Base-by-base conservation (phyloP, 1,140 invertebrate species). In the Drosophila carrolli region DNA sequence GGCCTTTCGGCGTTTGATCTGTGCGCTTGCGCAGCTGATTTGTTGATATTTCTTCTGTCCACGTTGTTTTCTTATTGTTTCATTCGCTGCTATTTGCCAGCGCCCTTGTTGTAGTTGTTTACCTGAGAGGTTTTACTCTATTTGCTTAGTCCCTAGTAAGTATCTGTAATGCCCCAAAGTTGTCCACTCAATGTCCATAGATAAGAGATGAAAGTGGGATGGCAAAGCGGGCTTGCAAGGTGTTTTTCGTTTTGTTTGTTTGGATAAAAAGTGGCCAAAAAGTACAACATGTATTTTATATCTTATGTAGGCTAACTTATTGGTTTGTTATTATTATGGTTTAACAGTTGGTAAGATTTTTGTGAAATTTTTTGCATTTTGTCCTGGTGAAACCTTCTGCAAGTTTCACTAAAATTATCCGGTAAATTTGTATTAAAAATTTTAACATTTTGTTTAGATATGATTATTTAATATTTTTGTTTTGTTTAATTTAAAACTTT, bases 11-110 rank as follows among this genome's bases (percentile, higher is more conserved):
- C 83, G 71, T 86, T 86, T 86, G 83, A 86, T 86, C 84, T 86
- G 59, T 88, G 84, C 83, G 83, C 83, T 83, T 86, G 84, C 84
- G 83, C 84, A 89, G 84, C 83, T 86, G 83, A 86, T 86, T 88
- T 86, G 78, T 83, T 88, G 59, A 78, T 86, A 78, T 80, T 75
- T 56, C 61, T 73, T 62, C 48, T 75, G 58, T 50, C 54, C 47
- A 41, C 57, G 58, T 62, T 77, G 50, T 78, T 83, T 65, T 81
- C 73, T 57, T 77, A 76, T 76, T 79, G 72, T 68, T 84, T 83
- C 75, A 83, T 76, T 73, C 67, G 75, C 51, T 54, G 79, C 56
- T 68, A 72, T 74, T 71, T 70, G 65, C 47, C 65, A 66, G 48
- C 19, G 65, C 47, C 46, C 62, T 59, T 59, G 58, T 77, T 59